A percentile compares a stretch with the other conserved stretches of the same genome.
Evolutionary conservation across 1,140 invertebrate species (phyloP).

Genomic region (Pogonomyrmex californicus): DNA sequence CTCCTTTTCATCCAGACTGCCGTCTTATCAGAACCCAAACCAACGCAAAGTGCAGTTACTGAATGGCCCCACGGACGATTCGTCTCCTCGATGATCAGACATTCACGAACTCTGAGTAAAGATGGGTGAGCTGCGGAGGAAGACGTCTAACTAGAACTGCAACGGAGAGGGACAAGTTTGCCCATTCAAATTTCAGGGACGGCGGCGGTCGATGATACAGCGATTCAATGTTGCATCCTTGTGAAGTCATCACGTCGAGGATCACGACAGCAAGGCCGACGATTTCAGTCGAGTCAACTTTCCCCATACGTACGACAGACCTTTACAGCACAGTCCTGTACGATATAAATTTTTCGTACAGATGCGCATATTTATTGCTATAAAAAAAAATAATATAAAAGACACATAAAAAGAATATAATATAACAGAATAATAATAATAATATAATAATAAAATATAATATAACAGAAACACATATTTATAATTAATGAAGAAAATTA

Average conservation of each 20-base stretch:
- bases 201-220: conserved; percentile 67
- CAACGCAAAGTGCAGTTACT: conserved; percentile 63
- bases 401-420: no score
- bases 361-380: not conserved
- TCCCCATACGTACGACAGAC: not conserved
- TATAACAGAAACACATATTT: not conserved
- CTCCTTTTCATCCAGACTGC: conserved; percentile 48
- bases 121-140: conserved; percentile 33
- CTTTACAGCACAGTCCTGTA: not conserved
- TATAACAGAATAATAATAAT: not conserved
- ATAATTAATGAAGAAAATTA: not conserved
- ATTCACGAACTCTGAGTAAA: conserved; percentile 70
- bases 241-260: conserved; percentile 57
- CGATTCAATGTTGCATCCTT: conserved; percentile 47
- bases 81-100: conserved; percentile 69
- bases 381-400: not conserved
- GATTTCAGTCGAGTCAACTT: conserved; percentile 58
- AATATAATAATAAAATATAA: not conserved
- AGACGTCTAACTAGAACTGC: conserved; percentile 55
- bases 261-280: conserved; percentile 29
- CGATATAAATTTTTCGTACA: not conserved
- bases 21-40: conserved; percentile 64
- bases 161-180: conserved; percentile 64
- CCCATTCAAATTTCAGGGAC: conserved; percentile 69
- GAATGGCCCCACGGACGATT: conserved; percentile 57